Evolutionary conservation across 2,797 vertebrate species (phyloP).

Genomic region (Peromyscus eremicus): DNA sequence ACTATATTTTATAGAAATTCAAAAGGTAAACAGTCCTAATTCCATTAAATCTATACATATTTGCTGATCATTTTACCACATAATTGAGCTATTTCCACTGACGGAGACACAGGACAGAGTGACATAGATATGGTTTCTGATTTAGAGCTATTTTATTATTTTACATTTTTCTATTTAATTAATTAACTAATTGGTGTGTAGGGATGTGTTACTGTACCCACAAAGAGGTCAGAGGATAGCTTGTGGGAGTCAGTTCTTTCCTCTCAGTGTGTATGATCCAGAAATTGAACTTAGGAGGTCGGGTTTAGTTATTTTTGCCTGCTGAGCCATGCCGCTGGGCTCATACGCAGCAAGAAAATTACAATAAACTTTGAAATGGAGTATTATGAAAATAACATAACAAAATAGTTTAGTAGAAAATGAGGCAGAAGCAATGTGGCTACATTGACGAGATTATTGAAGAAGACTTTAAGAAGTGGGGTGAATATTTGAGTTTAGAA

Average conservation of each 20-base stretch:
- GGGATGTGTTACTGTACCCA: no score
- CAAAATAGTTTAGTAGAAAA: not conserved
- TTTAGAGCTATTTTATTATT: not conserved
- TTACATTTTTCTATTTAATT: not conserved
- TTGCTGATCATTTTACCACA: not conserved
- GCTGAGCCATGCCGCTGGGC: not conserved
- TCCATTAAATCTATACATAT: not conserved
- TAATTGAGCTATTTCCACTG: not conserved
- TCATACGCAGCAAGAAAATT: not conserved
- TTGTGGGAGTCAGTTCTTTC: not conserved
- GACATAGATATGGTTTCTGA: not conserved
- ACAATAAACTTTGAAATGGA: slow-evolving; percentile 20
- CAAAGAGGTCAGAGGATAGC: not conserved
- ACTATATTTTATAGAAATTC: not conserved
- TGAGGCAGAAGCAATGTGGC: not conserved
- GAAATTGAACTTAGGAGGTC: not conserved
- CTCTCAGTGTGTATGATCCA: not conserved
- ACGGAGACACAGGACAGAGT: not conserved
- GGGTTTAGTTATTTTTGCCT: not conserved
- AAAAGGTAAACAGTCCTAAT: not conserved
- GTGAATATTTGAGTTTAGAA: not conserved
- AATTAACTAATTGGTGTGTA: no score
- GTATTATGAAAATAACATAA: not conserved
- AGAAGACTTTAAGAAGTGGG: not conserved
- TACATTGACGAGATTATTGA: not conserved